phyloP scores from a whole-genome alignment of 2,888 invertebrate genomes.

The Phyto melanocephala region DNA sequence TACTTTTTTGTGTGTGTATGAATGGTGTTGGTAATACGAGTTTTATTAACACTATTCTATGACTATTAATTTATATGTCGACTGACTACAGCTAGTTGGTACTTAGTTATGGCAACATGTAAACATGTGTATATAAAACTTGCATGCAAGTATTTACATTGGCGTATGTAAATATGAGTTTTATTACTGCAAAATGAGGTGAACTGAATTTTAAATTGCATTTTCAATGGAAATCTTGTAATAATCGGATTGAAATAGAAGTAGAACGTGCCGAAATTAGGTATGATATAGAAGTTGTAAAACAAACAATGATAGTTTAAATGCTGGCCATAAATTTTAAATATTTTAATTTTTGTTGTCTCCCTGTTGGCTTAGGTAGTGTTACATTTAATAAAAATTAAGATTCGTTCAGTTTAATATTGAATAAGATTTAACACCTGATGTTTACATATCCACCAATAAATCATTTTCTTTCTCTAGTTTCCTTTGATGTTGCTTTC shows the following conservation, averaged over 20 bases:
- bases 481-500: background rate
- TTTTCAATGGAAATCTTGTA: background rate
- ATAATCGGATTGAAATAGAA: background rate
- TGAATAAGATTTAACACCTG: slow-evolving; percentile 5
- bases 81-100: background rate
- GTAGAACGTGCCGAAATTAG: background rate
- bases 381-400: background rate
- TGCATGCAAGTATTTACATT: background rate
- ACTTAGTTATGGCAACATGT: background rate
- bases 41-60: slow-evolving; percentile 30
- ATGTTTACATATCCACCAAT: background rate
- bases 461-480: background rate
- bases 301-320: no score
- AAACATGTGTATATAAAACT: background rate
- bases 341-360: no score
- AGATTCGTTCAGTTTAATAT: background rate
- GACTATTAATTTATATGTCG: slow-evolving; percentile 8
- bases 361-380: background rate
- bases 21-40: slow-evolving; percentile 9
- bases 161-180: background rate
- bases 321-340: no score
- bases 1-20: background rate
- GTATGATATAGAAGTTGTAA: background rate
- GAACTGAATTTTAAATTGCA: background rate
- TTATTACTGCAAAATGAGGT: slow-evolving; percentile 19